These are phyloP conservation scores for Tyrannus savana DNA, from an alignment of 2,113 vertebrate species.

Conservation along the genomic window DNA sequence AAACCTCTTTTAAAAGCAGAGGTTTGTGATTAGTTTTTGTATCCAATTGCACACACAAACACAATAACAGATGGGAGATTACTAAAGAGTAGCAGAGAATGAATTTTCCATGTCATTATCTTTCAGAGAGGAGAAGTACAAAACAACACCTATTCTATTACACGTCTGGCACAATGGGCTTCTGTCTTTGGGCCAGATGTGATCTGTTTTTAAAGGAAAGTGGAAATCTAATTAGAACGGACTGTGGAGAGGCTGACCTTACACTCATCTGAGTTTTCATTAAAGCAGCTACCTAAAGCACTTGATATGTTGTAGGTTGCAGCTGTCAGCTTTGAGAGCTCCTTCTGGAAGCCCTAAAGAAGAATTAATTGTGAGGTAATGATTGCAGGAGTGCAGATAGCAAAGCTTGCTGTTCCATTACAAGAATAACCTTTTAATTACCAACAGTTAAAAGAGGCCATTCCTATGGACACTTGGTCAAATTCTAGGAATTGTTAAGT, in stretches of 20 bases:
- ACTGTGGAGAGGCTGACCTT: slow-evolving; percentile 11
- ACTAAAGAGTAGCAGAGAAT: slow-evolving; percentile 23
- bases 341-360: neutral
- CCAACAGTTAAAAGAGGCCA: neutral
- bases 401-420: neutral
- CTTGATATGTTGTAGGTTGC: neutral
- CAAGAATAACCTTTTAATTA: slow-evolving; percentile 20
- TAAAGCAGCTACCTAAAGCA: neutral
- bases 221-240: slow-evolving; percentile 27
- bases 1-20: neutral
- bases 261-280: slow-evolving; percentile 3
- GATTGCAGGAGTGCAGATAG: neutral
- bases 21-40: slow-evolving; percentile 42
- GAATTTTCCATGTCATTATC: slow-evolving; percentile 47
- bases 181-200: slow-evolving; percentile 15
- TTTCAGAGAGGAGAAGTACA: neutral
- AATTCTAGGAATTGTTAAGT: neutral
- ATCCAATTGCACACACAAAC: neutral
- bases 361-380: slow-evolving; percentile 42
- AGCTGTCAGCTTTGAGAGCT: slow-evolving; percentile 40
- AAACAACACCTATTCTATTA: slow-evolving; percentile 22
- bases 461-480: neutral
- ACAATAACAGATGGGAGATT: slow-evolving; percentile 40
- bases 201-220: slow-evolving; percentile 10
- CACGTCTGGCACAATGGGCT: neutral